phyloP scores from a whole-genome alignment of 2,888 invertebrate genomes.

The Idaea aversata region DNA sequence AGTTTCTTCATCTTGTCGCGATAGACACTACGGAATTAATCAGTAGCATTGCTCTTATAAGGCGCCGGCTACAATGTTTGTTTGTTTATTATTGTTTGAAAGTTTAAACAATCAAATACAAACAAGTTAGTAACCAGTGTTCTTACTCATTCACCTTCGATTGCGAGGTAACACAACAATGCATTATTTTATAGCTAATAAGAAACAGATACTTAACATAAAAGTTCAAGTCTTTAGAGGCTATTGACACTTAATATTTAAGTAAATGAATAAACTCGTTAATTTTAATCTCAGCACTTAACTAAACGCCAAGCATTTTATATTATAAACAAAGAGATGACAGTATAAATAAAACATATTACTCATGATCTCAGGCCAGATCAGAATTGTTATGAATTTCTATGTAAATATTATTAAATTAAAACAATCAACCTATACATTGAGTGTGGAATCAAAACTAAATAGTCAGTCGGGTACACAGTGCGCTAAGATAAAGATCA shows the following conservation, averaged over 20 bases:
- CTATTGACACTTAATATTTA: too few species aligned
- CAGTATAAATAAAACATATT: neutral
- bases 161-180: neutral
- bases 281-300: neutral
- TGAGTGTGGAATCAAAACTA: constrained; percentile 42
- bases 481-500: constrained; percentile 33
- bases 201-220: neutral
- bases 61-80: constrained; percentile 24
- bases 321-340: constrained; percentile 5
- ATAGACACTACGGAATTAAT: constrained; percentile 28
- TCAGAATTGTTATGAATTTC: constrained; percentile 37
- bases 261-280: neutral
- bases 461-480: constrained; percentile 44
- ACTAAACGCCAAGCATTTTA: neutral
- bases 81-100: constrained; percentile 30
- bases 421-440: constrained; percentile 59
- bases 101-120: neutral
- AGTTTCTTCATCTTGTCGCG: constrained; percentile 45
- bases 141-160: neutral
- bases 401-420: constrained; percentile 44
- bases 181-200: neutral
- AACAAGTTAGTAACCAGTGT: neutral
- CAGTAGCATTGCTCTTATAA: constrained; percentile 43
- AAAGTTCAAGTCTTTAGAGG: neutral
- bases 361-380: constrained; percentile 10